A percentile compares a stretch with the other conserved stretches of the same genome.
Evolutionary conservation across 2,797 vertebrate genomes (phyloP).

Genomic region (Sebastes steindachneri): DNA sequence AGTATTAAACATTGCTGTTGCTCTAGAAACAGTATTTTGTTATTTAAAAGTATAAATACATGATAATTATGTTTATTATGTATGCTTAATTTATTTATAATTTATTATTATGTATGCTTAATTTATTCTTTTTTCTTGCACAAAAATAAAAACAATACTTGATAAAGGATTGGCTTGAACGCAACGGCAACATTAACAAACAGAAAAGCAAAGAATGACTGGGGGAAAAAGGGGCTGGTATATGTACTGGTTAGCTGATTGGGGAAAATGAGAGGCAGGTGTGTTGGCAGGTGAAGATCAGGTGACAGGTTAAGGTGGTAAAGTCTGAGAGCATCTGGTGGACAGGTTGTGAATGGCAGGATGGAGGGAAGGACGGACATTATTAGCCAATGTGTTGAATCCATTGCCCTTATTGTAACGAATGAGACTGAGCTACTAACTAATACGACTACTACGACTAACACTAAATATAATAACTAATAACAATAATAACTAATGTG

Average conservation of each 20-base stretch:
- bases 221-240: too few species aligned
- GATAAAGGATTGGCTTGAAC: too few species aligned
- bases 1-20: neutral
- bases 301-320: neutral
- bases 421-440: neutral
- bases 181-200: too few species aligned
- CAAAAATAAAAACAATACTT: neutral
- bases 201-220: too few species aligned
- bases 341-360: neutral
- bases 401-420: neutral
- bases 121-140: neutral
- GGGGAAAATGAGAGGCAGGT: too few species aligned
- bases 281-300: neutral
- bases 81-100: too few species aligned
- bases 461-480: neutral
- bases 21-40: neutral
- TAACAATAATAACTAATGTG: neutral
- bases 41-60: neutral
- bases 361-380: neutral
- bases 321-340: neutral
- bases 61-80: neutral
- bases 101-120: neutral
- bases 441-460: neutral
- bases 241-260: too few species aligned
- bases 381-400: neutral